Conservation (phyloP, 2,113 vertebrate genomes). For the Rallus limicola region DNA sequence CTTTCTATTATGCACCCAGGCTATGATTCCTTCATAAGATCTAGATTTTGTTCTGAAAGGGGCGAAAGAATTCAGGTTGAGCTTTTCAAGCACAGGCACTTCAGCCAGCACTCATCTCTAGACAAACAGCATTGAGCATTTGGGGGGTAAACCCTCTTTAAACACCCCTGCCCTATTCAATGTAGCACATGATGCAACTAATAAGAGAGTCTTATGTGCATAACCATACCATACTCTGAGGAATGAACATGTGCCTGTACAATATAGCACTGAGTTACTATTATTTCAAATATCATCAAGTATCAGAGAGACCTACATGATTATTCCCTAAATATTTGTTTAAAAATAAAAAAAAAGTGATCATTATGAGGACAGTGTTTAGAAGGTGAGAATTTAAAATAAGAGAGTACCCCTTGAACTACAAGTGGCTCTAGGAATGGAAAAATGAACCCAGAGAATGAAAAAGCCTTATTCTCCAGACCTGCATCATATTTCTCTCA, state of each 20-base stretch:
- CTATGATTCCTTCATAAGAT: neutral
- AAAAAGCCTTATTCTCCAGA: rapidly evolving
- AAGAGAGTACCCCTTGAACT: neutral
- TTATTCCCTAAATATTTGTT: neutral
- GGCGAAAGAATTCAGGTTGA: neutral
- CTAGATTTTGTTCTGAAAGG: neutral
- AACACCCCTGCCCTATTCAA: neutral
- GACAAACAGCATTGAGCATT: rapidly evolving
- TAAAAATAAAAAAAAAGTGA: neutral
- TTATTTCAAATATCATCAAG: neutral
- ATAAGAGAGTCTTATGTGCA: neutral
- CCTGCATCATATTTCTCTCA: neutral
- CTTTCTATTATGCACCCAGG: neutral
- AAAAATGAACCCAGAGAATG: neutral
- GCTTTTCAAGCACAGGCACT: neutral
- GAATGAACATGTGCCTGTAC: neutral
- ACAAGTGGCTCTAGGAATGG: neutral
- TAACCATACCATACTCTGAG: neutral
- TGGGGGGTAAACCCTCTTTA: neutral
- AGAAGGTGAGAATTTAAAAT: neutral
- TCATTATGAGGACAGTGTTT: neutral
- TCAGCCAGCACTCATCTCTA: neutral
- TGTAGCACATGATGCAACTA: neutral
- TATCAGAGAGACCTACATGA: neutral
- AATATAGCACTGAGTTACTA: neutral